Conservation (phyloP, 2,888 invertebrate species). For the Rhamnusium bicolor region DNA sequence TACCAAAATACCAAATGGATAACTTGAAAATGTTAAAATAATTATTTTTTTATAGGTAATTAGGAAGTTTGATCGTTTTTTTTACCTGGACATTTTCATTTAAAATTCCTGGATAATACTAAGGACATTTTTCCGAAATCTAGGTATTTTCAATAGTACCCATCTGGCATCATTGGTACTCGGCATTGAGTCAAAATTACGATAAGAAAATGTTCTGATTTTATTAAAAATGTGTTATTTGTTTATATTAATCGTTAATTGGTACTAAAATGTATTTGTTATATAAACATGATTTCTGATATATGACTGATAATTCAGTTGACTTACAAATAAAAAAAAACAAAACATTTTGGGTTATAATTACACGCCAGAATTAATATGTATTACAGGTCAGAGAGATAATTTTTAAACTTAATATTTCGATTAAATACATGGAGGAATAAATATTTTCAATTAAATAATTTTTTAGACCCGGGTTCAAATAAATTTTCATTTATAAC, state of each 20-base stretch:
- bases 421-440: background rate
- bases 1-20: too few relatives aligned
- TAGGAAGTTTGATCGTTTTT: too few relatives aligned
- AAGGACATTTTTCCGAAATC: too few relatives aligned
- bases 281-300: background rate
- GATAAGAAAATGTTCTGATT: too few relatives aligned
- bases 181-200: too few relatives aligned
- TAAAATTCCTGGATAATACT: too few relatives aligned
- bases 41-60: too few relatives aligned
- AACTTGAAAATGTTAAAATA: too few relatives aligned
- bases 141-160: too few relatives aligned
- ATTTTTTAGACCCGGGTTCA: background rate
- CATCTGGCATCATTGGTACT: too few relatives aligned
- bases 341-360: background rate
- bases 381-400: background rate
- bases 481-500: constrained; percentile 22
- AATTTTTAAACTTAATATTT: background rate
- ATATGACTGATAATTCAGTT: background rate
- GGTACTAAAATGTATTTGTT: background rate
- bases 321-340: background rate
- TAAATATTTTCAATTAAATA: background rate
- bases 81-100: too few relatives aligned
- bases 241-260: background rate
- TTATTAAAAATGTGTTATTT: background rate
- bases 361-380: background rate